Conservation (phyloP, 2,113 vertebrate species). For the Ceyx cyanopectus region DNA sequence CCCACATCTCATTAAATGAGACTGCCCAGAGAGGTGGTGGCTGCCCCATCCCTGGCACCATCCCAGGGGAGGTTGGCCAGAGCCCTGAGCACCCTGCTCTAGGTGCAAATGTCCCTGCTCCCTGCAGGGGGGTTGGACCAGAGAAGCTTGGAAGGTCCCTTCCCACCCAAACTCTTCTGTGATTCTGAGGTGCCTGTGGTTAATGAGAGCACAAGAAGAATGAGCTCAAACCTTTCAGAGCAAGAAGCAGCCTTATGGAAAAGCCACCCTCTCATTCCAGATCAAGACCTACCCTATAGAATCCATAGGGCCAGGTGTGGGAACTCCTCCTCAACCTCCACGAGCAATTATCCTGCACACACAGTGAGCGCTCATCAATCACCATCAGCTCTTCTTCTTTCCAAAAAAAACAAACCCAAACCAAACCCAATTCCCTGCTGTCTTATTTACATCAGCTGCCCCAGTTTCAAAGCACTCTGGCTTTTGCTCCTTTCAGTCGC, state of each 20-base stretch:
- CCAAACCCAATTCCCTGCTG: background rate
- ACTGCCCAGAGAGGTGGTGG: background rate
- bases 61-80: background rate
- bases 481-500: constrained; percentile 4
- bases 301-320: background rate
- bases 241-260: background rate
- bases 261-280: background rate
- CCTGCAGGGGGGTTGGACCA: background rate
- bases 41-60: background rate
- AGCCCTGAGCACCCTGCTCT: background rate
- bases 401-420: background rate
- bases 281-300: background rate
- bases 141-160: background rate
- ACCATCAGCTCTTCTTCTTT: background rate
- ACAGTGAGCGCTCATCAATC: background rate
- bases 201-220: accelerated
- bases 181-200: background rate
- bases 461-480: background rate
- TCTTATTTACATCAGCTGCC: background rate
- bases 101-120: background rate
- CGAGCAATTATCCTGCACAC: background rate
- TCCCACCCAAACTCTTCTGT: background rate
- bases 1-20: background rate
- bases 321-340: background rate
- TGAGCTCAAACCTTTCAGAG: accelerated